Evolutionary conservation across 2,113 vertebrate species (phyloP).

Genomic region (Pontoporia blainvillei): DNA sequence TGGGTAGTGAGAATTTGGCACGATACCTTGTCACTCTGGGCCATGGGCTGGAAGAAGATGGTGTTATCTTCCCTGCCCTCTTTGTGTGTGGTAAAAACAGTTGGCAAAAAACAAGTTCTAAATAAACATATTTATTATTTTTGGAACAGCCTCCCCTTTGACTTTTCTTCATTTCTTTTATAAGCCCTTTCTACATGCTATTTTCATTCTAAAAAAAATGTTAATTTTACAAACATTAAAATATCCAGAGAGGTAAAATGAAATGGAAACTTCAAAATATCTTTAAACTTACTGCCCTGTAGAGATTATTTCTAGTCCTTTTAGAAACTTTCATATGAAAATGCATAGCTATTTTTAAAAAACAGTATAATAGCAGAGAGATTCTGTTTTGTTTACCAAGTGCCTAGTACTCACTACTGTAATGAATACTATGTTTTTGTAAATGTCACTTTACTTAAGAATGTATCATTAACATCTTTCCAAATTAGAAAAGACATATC

Average conservation of each 20-base stretch:
- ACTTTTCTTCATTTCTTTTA: background rate
- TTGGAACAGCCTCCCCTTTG: background rate
- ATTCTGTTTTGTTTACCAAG: background rate
- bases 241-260: background rate
- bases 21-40: background rate
- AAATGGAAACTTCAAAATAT: constrained; percentile 11
- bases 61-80: background rate
- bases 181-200: background rate
- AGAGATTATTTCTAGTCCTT: background rate
- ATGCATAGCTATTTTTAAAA: background rate
- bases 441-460: background rate
- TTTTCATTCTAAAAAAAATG: background rate
- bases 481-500: background rate
- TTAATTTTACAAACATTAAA: background rate
- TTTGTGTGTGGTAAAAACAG: background rate
- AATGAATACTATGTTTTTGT: background rate
- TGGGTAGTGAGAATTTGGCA: background rate
- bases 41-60: background rate
- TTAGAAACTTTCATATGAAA: constrained; percentile 7
- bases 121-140: background rate
- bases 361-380: background rate
- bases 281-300: background rate
- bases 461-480: background rate
- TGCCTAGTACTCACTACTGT: background rate
- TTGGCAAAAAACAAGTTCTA: background rate